These are phyloP conservation scores for Cygnus atratus DNA, from an alignment of 2,113 vertebrate genomes.

Conservation along the genomic window DNA sequence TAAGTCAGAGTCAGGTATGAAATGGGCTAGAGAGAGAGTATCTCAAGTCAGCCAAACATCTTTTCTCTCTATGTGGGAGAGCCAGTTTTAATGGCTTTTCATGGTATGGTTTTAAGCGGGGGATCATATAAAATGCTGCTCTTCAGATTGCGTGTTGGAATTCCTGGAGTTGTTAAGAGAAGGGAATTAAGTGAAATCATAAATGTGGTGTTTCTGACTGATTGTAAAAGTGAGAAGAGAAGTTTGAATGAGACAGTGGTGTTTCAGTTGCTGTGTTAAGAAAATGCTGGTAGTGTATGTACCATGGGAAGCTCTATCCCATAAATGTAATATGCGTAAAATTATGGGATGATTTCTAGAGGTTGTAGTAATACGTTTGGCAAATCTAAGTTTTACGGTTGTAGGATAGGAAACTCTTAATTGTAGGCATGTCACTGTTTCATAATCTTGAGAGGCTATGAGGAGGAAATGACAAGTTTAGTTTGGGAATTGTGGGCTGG, in stretches of 20 bases:
- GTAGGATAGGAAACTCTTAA: background rate
- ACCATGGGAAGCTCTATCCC: background rate
- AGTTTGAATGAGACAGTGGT: background rate
- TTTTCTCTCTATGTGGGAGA: background rate
- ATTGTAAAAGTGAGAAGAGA: background rate
- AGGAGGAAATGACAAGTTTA: background rate
- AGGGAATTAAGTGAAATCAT: background rate
- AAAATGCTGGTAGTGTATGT: background rate
- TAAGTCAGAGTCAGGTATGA: background rate
- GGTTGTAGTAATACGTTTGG: background rate
- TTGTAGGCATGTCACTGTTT: background rate
- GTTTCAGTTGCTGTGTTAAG: background rate
- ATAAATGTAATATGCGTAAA: background rate
- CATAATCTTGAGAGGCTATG: background rate
- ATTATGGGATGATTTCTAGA: background rate
- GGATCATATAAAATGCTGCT: conserved; percentile 33
- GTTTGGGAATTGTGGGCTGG: background rate
- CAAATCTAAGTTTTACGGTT: background rate
- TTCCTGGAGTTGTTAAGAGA: conserved; percentile 8
- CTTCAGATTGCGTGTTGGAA: background rate
- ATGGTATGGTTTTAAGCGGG: background rate
- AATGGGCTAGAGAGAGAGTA: background rate
- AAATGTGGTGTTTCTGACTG: background rate
- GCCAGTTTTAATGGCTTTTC: background rate
- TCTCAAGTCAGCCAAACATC: background rate